Percentiles rank a stretch among this genome's conserved stretches.
Conservation (phyloP, 2,113 vertebrate genomes). For the Copsychus sechellarum region DNA sequence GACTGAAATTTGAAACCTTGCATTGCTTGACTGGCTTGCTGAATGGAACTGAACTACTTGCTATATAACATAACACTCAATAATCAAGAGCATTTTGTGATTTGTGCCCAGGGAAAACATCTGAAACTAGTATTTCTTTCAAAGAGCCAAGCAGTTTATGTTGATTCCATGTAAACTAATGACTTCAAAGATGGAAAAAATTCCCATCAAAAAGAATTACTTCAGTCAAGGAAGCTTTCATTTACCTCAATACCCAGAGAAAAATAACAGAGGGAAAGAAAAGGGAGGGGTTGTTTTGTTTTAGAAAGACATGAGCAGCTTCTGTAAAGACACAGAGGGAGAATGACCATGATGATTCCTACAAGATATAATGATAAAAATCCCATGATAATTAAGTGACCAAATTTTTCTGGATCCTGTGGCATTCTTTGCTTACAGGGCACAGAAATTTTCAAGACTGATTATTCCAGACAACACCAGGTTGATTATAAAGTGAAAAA, state of each 20-base stretch:
- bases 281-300: not conserved
- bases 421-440: not conserved
- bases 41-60: slow-evolving; percentile 62
- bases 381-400: not conserved
- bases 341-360: not conserved
- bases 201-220: slow-evolving; percentile 44
- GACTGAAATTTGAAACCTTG: slow-evolving; percentile 53
- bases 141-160: slow-evolving; percentile 62
- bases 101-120: slow-evolving; percentile 66
- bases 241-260: slow-evolving; percentile 38
- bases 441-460: not conserved
- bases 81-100: slow-evolving; percentile 69
- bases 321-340: not conserved
- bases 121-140: slow-evolving; percentile 65
- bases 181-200: slow-evolving; percentile 61
- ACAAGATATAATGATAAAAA: not conserved
- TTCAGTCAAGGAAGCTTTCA: slow-evolving; percentile 53
- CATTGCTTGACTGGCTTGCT: slow-evolving; percentile 45
- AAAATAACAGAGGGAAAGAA: slow-evolving; percentile 23
- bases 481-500: not conserved
- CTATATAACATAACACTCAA: slow-evolving; percentile 68
- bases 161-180: slow-evolving; percentile 61
- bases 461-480: not conserved
- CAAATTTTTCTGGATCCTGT: not conserved
- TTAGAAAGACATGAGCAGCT: not conserved